These are phyloP conservation scores for Chloromyia formosa DNA, from an alignment of 2,888 invertebrate genomes.

Conservation along the genomic window DNA sequence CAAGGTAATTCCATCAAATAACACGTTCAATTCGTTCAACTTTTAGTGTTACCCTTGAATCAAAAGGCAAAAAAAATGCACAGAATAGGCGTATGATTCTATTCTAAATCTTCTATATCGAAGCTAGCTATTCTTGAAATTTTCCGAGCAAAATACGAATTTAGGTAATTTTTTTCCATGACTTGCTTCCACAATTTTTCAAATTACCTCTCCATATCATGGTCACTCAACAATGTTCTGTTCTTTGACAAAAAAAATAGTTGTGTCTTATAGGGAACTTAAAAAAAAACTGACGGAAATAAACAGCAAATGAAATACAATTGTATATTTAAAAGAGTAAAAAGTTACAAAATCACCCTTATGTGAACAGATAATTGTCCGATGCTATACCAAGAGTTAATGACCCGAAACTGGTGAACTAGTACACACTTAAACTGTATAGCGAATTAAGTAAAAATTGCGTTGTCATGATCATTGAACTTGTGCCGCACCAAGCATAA, in stretches of 20 bases:
- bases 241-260: not conserved
- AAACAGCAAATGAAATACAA: not conserved
- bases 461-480: slow-evolving; percentile 39
- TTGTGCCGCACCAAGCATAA: not conserved
- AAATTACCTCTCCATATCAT: slow-evolving; percentile 10
- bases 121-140: not conserved
- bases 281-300: not conserved
- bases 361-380: slow-evolving; percentile 3
- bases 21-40: not conserved
- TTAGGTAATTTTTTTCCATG: slow-evolving; percentile 8
- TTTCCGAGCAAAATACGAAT: not conserved
- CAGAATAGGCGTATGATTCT: not conserved
- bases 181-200: slow-evolving; percentile 8
- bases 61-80: not conserved
- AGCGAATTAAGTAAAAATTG: slow-evolving; percentile 28
- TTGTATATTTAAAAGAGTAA: not conserved
- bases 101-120: not conserved
- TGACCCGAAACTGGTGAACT: slow-evolving; percentile 35
- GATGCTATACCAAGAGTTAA: slow-evolving; percentile 21
- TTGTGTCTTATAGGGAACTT: not conserved
- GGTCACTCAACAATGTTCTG: too few relatives aligned
- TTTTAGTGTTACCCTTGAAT: not conserved
- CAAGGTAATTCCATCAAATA: slow-evolving; percentile 16
- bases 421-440: slow-evolving; percentile 14
- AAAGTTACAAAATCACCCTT: not conserved